phyloP scores from a whole-genome alignment of 1,140 invertebrate genomes.

The Stegodyphus mimosarum region DNA sequence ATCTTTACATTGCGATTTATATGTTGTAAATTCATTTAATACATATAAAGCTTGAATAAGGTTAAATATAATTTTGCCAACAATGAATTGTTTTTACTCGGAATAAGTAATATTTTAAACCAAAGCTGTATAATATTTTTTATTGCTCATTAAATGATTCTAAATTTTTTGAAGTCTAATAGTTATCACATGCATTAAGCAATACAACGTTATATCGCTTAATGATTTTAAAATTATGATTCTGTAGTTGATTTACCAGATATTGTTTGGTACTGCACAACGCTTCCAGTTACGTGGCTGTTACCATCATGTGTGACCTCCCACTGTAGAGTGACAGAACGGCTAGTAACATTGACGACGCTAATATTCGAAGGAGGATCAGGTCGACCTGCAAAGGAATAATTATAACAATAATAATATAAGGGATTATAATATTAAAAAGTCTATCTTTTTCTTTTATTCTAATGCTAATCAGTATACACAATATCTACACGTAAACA shows the following conservation, averaged over 20 bases:
- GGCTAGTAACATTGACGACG: slow-evolving; percentile 60
- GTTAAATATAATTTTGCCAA: too few relatives aligned
- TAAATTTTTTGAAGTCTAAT: neutral
- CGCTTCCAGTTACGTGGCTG: slow-evolving; percentile 62
- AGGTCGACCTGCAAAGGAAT: slow-evolving; percentile 71
- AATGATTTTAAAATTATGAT: neutral
- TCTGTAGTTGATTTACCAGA: slow-evolving; percentile 19
- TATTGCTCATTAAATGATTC: neutral
- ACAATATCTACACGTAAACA: too few relatives aligned
- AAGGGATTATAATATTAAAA: too few relatives aligned
- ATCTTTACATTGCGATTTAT: too few relatives aligned
- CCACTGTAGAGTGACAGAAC: slow-evolving; percentile 63
- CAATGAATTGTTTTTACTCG: too few relatives aligned
- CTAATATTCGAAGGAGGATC: slow-evolving; percentile 49
- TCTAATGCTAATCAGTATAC: too few relatives aligned
- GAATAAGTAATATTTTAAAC: too few relatives aligned
- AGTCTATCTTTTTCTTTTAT: too few relatives aligned
- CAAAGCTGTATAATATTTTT: too few relatives aligned
- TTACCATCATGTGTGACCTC: slow-evolving; percentile 63
- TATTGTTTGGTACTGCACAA: slow-evolving; percentile 61
- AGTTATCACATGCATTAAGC: neutral
- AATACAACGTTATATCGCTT: neutral
- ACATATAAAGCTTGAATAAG: too few relatives aligned
- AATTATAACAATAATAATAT: too few relatives aligned
- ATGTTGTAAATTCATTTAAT: too few relatives aligned